Evolutionary conservation across 2,797 vertebrate species (phyloP).

Genomic region (Neosilurus mollespiculum): DNA sequence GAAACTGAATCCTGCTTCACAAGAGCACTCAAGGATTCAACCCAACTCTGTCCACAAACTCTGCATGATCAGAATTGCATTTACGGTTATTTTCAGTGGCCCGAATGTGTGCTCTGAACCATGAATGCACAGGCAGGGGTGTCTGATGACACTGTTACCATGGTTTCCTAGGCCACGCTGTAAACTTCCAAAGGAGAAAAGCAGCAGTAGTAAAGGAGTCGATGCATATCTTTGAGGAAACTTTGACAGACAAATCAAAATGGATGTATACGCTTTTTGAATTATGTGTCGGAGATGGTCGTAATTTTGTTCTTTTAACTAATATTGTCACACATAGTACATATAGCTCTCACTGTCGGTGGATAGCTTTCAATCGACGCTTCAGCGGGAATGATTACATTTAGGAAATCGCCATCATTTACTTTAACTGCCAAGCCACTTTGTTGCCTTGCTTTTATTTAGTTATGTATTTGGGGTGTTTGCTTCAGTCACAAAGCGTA

Average conservation of each 20-base stretch:
- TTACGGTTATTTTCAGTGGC: conserved; percentile 46
- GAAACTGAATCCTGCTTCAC: conserved; percentile 1
- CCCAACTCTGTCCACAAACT: conserved; percentile 22
- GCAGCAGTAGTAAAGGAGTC: conserved; percentile 60
- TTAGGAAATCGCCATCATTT: conserved; percentile 17
- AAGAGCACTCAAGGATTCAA: conserved; percentile 3
- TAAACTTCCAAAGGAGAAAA: conserved; percentile 62
- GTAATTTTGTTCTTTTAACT: not conserved
- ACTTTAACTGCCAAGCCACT: conserved; percentile 22
- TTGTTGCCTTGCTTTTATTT: conserved; percentile 33
- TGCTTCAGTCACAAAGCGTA: conserved; percentile 17
- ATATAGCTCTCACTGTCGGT: conserved; percentile 3
- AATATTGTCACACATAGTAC: not conserved
- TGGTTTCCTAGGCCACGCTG: conserved; percentile 67
- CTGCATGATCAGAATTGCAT: conserved; percentile 54
- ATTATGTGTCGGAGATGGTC: not conserved
- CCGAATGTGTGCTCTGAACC: conserved; percentile 59
- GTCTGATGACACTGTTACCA: conserved; percentile 65
- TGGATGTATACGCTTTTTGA: not conserved
- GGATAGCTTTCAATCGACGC: not conserved
- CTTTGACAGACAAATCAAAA: conserved; percentile 33
- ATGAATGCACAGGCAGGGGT: conserved; percentile 59
- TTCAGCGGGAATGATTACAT: not conserved
- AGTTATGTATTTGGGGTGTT: conserved; percentile 21
- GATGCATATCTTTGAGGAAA: conserved; percentile 59